Conservation (phyloP, 1,140 invertebrate genomes). For the Eurosta solidaginis region DNA sequence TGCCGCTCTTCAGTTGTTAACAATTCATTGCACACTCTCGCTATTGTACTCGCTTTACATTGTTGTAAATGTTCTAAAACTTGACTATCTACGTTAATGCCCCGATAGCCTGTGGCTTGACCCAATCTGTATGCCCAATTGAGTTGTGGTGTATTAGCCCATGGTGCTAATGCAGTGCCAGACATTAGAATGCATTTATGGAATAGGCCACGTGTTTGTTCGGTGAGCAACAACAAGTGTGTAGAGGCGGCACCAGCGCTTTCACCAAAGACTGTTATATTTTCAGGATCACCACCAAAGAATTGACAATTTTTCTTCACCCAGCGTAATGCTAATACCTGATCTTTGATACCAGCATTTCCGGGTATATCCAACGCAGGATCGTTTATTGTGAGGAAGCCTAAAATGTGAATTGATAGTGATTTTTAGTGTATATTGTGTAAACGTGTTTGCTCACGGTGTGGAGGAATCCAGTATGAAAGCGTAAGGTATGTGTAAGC, state of each 20-base stretch:
- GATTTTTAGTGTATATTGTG: neutral
- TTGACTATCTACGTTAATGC: constrained; percentile 42
- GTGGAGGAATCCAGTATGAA: too few relatives aligned
- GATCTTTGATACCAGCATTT: constrained; percentile 69
- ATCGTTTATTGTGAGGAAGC: constrained; percentile 56
- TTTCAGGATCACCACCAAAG: constrained; percentile 63
- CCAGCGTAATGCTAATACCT: constrained; percentile 69
- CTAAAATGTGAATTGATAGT: constrained; percentile 28
- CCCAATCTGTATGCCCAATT: constrained; percentile 55
- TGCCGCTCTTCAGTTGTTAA: constrained; percentile 52
- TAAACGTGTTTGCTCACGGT: too few relatives aligned
- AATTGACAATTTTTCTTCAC: constrained; percentile 67
- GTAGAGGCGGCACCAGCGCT: constrained; percentile 62
- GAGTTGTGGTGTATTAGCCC: constrained; percentile 48
- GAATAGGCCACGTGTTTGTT: constrained; percentile 58
- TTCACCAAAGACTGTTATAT: constrained; percentile 61
- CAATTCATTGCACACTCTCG: constrained; percentile 53
- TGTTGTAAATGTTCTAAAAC: constrained; percentile 46
- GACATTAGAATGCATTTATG: constrained; percentile 60
- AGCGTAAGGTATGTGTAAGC: too few relatives aligned
- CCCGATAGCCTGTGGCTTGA: constrained; percentile 49
- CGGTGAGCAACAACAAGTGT: constrained; percentile 67
- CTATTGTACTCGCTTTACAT: constrained; percentile 63
- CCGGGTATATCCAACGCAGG: constrained; percentile 61
- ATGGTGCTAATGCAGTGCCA: constrained; percentile 51